phyloP scores from a whole-genome alignment of 2,888 invertebrate genomes.

The Agapostemon virescens region DNA sequence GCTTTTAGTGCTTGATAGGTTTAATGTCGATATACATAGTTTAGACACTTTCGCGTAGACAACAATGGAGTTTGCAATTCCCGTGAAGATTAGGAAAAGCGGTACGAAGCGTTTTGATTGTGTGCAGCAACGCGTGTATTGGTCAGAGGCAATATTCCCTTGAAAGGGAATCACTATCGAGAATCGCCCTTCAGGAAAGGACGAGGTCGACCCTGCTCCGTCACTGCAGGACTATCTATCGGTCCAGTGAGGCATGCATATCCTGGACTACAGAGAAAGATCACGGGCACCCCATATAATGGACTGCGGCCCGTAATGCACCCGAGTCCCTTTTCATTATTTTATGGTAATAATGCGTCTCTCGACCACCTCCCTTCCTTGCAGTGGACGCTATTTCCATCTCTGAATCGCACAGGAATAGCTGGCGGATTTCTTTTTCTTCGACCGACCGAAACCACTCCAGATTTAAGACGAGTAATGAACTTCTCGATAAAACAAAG shows the following conservation, averaged over 20 bases:
- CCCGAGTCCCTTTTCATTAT: conserved; percentile 72
- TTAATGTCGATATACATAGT: not conserved
- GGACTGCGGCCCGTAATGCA: conserved; percentile 66
- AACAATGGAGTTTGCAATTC: not conserved
- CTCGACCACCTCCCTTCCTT: conserved; percentile 31
- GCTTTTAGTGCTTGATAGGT: too few relatives aligned
- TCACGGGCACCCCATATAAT: conserved; percentile 62
- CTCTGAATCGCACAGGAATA: conserved; percentile 52
- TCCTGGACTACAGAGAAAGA: conserved; percentile 62
- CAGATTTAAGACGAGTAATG: conserved; percentile 29
- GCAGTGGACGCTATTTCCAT: conserved; percentile 45
- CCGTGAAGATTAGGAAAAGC: not conserved
- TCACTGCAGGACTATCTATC: conserved; percentile 70
- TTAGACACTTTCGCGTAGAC: not conserved
- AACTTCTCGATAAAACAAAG: conserved; percentile 16
- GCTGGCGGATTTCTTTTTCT: conserved; percentile 42
- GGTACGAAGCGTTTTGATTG: not conserved
- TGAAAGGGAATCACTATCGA: conserved; percentile 39
- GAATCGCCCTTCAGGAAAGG: conserved; percentile 50
- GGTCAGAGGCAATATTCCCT: conserved; percentile 37
- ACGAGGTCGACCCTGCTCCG: conserved; percentile 60
- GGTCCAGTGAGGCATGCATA: conserved; percentile 68
- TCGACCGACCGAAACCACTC: conserved; percentile 36
- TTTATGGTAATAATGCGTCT: conserved; percentile 67
- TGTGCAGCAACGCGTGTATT: conserved; percentile 25